Evolutionary conservation across 2,888 invertebrate species (phyloP).

Genomic region (Agrochola circellaris): DNA sequence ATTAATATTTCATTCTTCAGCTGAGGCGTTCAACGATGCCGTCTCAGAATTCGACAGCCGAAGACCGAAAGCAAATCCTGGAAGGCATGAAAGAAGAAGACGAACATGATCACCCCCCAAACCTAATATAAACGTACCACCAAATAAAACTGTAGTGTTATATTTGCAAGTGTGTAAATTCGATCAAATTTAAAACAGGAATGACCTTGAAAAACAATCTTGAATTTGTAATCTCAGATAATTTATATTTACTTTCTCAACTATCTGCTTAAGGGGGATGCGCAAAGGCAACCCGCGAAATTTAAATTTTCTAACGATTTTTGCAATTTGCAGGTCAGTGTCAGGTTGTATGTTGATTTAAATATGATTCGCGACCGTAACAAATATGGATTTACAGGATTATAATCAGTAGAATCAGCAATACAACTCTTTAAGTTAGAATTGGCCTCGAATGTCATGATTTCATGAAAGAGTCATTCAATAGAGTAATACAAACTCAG

Average conservation of each 20-base stretch:
- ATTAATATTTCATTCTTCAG: neutral
- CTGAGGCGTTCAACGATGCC: conserved; percentile 48
- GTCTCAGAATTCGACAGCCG: neutral
- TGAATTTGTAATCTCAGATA: neutral
- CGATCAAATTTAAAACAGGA: neutral
- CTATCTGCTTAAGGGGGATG: no score
- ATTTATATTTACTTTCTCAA: neutral
- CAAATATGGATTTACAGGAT: no score
- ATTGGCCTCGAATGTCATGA: no score
- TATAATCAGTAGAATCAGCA: no score
- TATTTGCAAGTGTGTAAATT: neutral
- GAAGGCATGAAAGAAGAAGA: conserved; percentile 11
- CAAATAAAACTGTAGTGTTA: neutral
- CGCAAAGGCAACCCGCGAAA: no score
- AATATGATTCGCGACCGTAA: no score
- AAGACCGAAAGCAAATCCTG: conserved; percentile 30
- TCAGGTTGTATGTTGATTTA: no score
- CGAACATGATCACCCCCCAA: neutral
- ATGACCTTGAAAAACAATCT: neutral
- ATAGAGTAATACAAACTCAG: no score
- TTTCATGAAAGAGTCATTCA: no score
- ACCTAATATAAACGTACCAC: neutral
- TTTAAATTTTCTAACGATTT: no score
- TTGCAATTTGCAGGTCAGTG: no score
- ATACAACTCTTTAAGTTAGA: no score